Conservation (phyloP, 2,113 vertebrate species). For the Pipa parva region DNA sequence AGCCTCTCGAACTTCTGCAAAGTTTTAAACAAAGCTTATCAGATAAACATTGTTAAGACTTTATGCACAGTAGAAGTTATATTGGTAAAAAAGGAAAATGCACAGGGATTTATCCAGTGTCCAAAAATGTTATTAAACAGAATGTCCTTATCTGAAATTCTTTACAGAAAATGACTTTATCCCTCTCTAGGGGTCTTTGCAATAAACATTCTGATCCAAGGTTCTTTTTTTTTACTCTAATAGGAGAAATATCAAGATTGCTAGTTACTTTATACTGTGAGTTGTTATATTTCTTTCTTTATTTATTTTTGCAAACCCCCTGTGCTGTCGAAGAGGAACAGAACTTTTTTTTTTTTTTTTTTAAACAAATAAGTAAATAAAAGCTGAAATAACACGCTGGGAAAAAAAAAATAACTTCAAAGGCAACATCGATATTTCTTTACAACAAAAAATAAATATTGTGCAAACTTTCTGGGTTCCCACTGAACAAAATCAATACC, state of each 20-base stretch:
- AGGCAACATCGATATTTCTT: conserved; percentile 40
- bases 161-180: conserved; percentile 31
- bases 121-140: conserved; percentile 26
- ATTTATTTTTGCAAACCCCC: conserved; percentile 5
- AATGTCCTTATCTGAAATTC: conserved; percentile 27
- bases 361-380: conserved; percentile 37
- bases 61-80: neutral
- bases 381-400: conserved; percentile 29
- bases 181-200: neutral
- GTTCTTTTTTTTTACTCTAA: conserved; percentile 24
- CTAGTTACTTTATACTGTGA: conserved; percentile 1
- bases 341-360: conserved; percentile 27
- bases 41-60: no score
- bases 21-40: no score
- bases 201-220: conserved; percentile 25
- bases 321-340: conserved; percentile 9
- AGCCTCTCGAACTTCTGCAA: no score
- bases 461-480: conserved; percentile 41
- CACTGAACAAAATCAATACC: conserved; percentile 40
- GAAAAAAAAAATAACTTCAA: conserved; percentile 28
- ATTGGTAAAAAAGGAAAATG: neutral
- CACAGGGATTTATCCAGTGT: conserved; percentile 3
- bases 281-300: conserved; percentile 6
- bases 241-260: conserved; percentile 25
- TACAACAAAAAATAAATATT: conserved; percentile 43